Base-by-base conservation (phyloP, 1,140 invertebrate species). In the Meloidogyne exigua region DNA sequence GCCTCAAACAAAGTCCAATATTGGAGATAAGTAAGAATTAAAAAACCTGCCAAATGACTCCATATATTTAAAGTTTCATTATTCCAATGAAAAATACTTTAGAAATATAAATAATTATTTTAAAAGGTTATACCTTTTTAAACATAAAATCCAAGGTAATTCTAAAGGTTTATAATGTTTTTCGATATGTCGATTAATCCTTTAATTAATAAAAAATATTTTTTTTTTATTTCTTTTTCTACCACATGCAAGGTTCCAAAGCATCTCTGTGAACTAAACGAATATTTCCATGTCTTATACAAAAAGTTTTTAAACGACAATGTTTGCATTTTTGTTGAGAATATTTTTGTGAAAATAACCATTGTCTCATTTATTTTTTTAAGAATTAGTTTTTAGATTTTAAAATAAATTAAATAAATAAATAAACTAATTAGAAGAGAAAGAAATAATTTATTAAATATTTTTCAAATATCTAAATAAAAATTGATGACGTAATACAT, bases 31-130 rank as follows among this genome's bases (percentile, higher is more conserved):
- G 93, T 88, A 81, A 97, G 94, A 12, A 96, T 88, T 84, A 94
- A 91, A 90, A 94, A 96, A 11, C 95, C 95, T 78, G 94, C 91
- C 79, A 97, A 90, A 88, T 98, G 95, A 72, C 93, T 94, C 95
- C 95, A 98, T 85, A 97, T 18, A 84, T 97, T 98, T 80, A 98
- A 91, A 4, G 94, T 96, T 88, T 98, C 95, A 87, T 98, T 98
- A 21, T 93, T 95, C 94, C 94, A 95, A 91, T 94, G 93, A 89
- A 96, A 95, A 85, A 95, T 91, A 87, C 94, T 95, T 57, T 9
- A n/a, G 21, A 57, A 39, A 3, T 32, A 32, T 32, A 32, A 32
- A 3, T 32, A 32, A 32, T 32, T 32, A 39, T 7, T 9, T 39
- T 39, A 39, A 39, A 39, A 7, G 10, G 2, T 7, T 39, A 39